These are phyloP conservation scores for Saxidomus purpurata DNA, from an alignment of 1,140 invertebrate species.

Conservation along the genomic window DNA sequence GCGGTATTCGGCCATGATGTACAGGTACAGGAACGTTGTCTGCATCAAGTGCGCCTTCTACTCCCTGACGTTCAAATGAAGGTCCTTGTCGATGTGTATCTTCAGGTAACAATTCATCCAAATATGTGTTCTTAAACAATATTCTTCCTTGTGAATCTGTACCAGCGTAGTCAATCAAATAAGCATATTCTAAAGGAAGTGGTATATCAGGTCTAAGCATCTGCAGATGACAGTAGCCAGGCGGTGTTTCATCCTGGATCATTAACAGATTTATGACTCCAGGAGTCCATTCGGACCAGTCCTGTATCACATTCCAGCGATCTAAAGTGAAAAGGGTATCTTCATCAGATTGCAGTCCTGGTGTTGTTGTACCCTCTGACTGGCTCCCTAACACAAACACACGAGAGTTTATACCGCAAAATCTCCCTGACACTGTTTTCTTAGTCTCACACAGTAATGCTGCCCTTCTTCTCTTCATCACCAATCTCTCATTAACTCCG, in stretches of 20 bases:
- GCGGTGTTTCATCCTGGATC: conserved; percentile 2
- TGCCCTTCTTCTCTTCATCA: not conserved
- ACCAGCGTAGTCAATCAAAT: not conserved
- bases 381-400: not conserved
- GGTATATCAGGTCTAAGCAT: not conserved
- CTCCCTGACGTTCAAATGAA: too few species aligned
- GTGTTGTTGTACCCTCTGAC: not conserved
- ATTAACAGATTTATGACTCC: not conserved
- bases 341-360: not conserved
- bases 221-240: not conserved
- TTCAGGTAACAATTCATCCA: not conserved
- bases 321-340: not conserved
- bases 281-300: not conserved
- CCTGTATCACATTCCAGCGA: not conserved
- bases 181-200: not conserved
- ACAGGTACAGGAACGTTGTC: not conserved
- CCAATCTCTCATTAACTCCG: not conserved
- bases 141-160: not conserved
- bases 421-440: not conserved
- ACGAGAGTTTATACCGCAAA: too few species aligned
- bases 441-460: not conserved
- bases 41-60: too few species aligned
- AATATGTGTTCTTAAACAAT: not conserved
- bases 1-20: not conserved
- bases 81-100: not conserved